Percentiles rank a stretch among this genome's conserved stretches.
Evolutionary conservation across 2,113 vertebrate species (phyloP).

Genomic region (Phrynocephalus versicolor): DNA sequence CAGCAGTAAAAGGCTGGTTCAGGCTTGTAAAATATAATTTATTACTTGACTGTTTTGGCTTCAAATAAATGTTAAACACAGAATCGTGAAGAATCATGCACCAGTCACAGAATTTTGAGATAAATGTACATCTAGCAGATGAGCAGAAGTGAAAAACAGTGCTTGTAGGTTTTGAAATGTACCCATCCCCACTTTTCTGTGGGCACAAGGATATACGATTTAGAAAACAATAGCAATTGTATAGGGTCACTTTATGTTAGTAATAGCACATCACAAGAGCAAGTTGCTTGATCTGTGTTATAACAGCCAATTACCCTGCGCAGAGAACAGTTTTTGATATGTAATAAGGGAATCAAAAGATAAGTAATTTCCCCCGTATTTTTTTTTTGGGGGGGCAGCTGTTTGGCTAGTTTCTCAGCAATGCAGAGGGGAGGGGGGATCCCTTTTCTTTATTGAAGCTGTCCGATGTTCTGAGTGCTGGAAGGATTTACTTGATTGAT

Average conservation of each 20-base stretch:
- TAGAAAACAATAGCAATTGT: background rate
- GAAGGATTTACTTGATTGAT: constrained; percentile 65
- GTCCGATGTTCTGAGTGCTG: constrained; percentile 35
- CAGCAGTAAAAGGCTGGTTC: constrained; percentile 55
- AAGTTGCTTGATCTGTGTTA: constrained; percentile 49
- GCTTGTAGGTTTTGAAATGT: constrained; percentile 72
- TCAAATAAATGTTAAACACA: constrained; percentile 70
- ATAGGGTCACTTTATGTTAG: constrained; percentile 50
- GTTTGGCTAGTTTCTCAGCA: constrained; percentile 24
- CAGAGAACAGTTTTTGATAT: constrained; percentile 53
- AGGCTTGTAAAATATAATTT: constrained; percentile 66
- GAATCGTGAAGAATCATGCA: too few relatives aligned
- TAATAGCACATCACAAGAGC: constrained; percentile 12
- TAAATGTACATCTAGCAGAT: constrained; percentile 63
- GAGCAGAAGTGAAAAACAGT: constrained; percentile 23
- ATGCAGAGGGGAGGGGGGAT: background rate
- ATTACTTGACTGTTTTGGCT: constrained; percentile 64
- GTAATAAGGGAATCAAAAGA: constrained; percentile 27
- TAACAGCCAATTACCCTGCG: constrained; percentile 47
- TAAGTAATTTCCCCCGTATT: constrained; percentile 40
- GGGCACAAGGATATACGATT: too few relatives aligned
- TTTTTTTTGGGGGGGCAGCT: background rate
- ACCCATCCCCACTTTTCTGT: constrained; percentile 28
- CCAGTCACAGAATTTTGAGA: constrained; percentile 67
- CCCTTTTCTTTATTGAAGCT: constrained; percentile 19